Evolutionary conservation across 2,888 invertebrate genomes (phyloP).

Genomic region (Mythimna albipuncta): DNA sequence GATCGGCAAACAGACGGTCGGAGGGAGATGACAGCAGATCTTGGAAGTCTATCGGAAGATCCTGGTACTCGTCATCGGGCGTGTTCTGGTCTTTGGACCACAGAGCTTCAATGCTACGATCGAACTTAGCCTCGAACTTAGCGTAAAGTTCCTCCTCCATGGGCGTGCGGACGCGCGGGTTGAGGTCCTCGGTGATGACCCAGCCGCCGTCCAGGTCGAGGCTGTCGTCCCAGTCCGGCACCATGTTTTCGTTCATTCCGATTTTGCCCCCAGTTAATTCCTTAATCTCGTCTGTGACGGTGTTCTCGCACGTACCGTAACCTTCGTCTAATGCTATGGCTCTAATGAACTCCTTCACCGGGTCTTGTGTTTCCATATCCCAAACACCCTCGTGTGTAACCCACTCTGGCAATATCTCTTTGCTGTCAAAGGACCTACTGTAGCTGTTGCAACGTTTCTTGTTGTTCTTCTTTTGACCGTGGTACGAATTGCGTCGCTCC

Average conservation of each 20-base stretch:
- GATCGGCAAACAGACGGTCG: constrained; percentile 86
- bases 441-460: constrained; percentile 84
- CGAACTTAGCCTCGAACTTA: constrained; percentile 92
- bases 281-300: constrained; percentile 82
- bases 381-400: constrained; percentile 88
- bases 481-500: constrained; percentile 85
- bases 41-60: constrained; percentile 91
- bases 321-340: constrained; percentile 88
- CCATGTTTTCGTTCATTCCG: constrained; percentile 75
- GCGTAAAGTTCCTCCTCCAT: constrained; percentile 90
- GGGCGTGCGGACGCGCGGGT: constrained; percentile 77
- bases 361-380: constrained; percentile 88
- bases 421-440: constrained; percentile 85
- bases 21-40: constrained; percentile 91
- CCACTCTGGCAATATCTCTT: constrained; percentile 89
- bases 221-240: constrained; percentile 83
- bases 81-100: constrained; percentile 91
- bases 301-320: constrained; percentile 89
- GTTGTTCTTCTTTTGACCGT: constrained; percentile 81
- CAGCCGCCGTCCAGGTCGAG: constrained; percentile 80
- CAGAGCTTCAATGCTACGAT: constrained; percentile 92
- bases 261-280: constrained; percentile 73
- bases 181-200: constrained; percentile 79
- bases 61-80: constrained; percentile 90
- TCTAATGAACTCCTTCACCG: constrained; percentile 87